Base-by-base conservation (phyloP, 1,140 invertebrate species). In the Asbolus verrucosus region DNA sequence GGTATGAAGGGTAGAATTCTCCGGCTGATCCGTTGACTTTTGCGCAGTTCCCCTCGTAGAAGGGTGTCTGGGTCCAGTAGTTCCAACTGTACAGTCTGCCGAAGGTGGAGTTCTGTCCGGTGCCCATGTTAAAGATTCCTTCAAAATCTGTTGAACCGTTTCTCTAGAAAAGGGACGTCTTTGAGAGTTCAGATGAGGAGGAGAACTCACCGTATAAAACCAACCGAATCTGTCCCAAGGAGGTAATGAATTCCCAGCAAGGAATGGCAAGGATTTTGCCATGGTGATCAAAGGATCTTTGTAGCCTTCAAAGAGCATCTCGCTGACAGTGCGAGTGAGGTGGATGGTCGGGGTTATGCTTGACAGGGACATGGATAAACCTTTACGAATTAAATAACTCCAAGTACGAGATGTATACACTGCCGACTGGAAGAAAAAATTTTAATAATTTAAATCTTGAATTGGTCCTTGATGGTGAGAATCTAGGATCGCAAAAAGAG, bases 231-330 rank as follows among this genome's bases (percentile, higher is more conserved):
- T 86, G 77, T 92, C 91, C 21, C 19, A 39, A 9, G 87, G 88
- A 0, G 85, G 85, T 5, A 88, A 88, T 82, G 1, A 85, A 84
- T 1, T n/a, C n/a, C 82, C 84, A 0, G 82, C 75, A 6, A 82
- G 78, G 0, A 78, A 87, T 85, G 43, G 90, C 54, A 69, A 82
- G 84, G 41, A 85, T 24, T 41, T 83, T 0, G 54, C 46, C 1
- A 91, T 76, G 11, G 87, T 85, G 33, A 94, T 84, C n/a, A 94
- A 76, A 0, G 83, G 72, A 76, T 94, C 92, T 0, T 83, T 80
- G 74, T 92, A 94, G 0, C 92, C 92, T 0, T 89, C 87, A 76
- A 93, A 94, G 0, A 94, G 80, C n/a, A 94, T 79, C 72, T 94
- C 87, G 9, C 87, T 81, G 0, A 89, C 89, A 0, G 85, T 85